These are phyloP conservation scores for Caenorhabditis becei DNA, from an alignment of 2,888 invertebrate species.

Conservation along the genomic window DNA sequence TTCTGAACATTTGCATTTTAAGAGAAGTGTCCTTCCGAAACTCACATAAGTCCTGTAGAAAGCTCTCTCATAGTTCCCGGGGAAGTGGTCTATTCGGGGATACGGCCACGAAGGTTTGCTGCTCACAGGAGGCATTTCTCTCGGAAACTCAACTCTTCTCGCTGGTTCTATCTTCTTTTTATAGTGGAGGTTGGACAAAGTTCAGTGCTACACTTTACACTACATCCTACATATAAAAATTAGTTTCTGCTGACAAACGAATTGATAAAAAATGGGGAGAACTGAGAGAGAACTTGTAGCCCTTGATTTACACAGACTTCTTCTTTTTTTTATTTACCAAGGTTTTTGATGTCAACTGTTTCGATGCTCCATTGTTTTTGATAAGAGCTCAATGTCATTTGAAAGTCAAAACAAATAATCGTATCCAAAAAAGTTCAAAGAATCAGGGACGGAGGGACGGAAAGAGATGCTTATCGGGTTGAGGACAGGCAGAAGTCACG, in stretches of 20 bases:
- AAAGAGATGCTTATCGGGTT: no score
- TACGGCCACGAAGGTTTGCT: constrained; percentile 50
- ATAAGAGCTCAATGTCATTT: no score
- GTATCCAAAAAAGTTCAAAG: neutral
- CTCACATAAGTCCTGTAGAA: constrained; percentile 48
- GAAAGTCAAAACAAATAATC: neutral
- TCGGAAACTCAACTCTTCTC: constrained; percentile 2
- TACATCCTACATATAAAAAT: neutral
- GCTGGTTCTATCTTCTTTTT: constrained; percentile 1
- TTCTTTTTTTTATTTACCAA: no score
- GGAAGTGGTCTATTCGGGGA: constrained; percentile 20
- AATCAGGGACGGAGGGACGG: neutral
- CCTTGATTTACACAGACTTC: no score
- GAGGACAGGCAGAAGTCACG: no score
- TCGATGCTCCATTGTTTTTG: no score
- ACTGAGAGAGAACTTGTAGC: neutral
- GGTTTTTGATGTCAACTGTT: no score
- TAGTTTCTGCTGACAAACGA: neutral
- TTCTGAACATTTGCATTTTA: constrained; percentile 51
- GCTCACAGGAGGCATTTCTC: constrained; percentile 40
- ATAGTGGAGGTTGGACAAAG: neutral
- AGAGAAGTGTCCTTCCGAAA: neutral
- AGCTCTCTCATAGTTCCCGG: constrained; percentile 24
- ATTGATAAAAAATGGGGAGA: neutral
- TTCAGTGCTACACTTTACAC: neutral